Evolutionary conservation across 1,140 invertebrate genomes (phyloP).

Genomic region (Anastatus disparis): DNA sequence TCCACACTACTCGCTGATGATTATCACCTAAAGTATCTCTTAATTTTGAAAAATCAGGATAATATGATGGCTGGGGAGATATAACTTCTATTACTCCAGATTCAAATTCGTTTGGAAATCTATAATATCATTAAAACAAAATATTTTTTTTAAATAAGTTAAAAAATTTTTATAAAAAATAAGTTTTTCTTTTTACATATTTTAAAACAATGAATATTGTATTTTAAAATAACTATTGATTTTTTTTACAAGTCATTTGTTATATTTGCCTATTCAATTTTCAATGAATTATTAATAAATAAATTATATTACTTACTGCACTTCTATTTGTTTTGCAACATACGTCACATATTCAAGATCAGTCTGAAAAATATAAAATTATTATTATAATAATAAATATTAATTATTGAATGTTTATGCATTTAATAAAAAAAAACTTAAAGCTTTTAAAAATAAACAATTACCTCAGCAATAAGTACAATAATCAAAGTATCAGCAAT

Average conservation of each 20-base stretch:
- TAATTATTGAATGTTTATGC: conserved; percentile 34
- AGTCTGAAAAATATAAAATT: conserved; percentile 64
- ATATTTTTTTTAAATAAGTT: background rate
- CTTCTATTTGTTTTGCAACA: conserved; percentile 80
- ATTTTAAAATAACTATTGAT: too few relatives aligned
- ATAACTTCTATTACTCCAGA: conserved; percentile 90
- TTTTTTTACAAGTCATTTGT: too few relatives aligned
- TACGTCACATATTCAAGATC: conserved; percentile 78
- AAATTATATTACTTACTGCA: conserved; percentile 71
- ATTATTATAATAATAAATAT: conserved; percentile 23
- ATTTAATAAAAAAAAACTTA: background rate
- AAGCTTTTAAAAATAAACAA: conserved; percentile 24
- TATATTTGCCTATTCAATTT: too few relatives aligned
- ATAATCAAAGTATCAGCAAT: conserved; percentile 86
- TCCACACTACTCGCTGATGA: conserved; percentile 89
- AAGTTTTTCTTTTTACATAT: background rate
- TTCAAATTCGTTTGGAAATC: conserved; percentile 81
- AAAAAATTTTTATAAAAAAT: background rate
- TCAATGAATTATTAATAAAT: too few relatives aligned
- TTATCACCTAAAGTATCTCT: conserved; percentile 88
- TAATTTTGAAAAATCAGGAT: conserved; percentile 86
- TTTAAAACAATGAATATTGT: conserved; percentile 32
- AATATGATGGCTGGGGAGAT: conserved; percentile 85
- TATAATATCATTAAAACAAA: conserved; percentile 59
- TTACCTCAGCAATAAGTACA: conserved; percentile 89